A percentile compares a stretch with the other conserved stretches of the same genome.
Conservation (phyloP, 2,888 invertebrate species). For the Proisotoma minuta region DNA sequence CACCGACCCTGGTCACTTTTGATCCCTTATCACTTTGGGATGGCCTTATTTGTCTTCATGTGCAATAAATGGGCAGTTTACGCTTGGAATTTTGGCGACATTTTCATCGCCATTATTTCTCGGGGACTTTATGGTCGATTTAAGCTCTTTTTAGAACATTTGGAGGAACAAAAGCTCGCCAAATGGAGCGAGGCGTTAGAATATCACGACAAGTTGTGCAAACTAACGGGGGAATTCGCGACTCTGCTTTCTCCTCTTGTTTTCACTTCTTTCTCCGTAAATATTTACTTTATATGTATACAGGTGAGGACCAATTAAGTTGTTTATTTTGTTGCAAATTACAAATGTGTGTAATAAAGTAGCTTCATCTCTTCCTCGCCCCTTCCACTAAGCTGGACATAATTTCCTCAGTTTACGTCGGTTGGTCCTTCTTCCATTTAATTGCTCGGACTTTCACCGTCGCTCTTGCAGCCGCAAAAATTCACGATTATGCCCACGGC, state of each 20-base stretch:
- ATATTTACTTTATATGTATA: conserved; percentile 44
- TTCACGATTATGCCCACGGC: background rate
- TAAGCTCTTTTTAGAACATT: conserved; percentile 16
- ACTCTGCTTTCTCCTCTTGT: conserved; percentile 36
- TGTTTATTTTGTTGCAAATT: background rate
- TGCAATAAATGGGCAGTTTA: conserved; percentile 41
- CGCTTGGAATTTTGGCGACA: conserved; percentile 26
- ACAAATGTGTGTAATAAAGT: background rate
- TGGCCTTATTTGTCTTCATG: conserved; percentile 31
- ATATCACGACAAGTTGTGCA: conserved; percentile 34
- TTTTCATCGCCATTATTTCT: conserved; percentile 30
- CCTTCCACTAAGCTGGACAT: background rate
- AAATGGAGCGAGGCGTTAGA: conserved; percentile 34
- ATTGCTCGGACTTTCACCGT: conserved; percentile 21
- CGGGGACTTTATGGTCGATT: conserved; percentile 35
- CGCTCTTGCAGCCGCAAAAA: conserved; percentile 2
- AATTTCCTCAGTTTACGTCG: conserved; percentile 25
- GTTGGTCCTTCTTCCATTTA: conserved; percentile 42
- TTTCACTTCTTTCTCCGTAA: conserved; percentile 35
- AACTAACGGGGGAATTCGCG: conserved; percentile 25
- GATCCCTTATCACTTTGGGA: conserved; percentile 28
- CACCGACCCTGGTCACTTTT: conserved; percentile 29
- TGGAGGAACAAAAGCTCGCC: background rate
- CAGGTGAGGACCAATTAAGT: conserved; percentile 33
- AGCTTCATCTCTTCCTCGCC: background rate